These are phyloP conservation scores for Lochmaea crataegi DNA, from an alignment of 2,888 invertebrate species.

Conservation along the genomic window DNA sequence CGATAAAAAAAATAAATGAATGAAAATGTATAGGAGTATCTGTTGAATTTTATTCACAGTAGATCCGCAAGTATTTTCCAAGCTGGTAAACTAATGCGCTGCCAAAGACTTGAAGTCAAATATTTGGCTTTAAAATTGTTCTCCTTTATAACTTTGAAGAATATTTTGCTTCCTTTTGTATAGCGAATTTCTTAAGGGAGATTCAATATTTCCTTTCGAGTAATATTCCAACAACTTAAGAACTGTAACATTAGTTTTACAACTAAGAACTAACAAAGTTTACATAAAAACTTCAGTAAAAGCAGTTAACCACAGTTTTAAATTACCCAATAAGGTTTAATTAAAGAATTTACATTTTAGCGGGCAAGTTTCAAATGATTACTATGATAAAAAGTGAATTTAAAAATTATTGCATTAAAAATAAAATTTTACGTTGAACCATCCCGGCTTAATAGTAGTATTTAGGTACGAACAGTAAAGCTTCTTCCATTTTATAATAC, in stretches of 20 bases:
- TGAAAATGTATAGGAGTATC: not conserved
- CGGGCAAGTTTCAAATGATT: not conserved
- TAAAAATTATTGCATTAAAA: not conserved
- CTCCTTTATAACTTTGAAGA: not conserved
- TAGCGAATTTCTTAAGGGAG: not conserved
- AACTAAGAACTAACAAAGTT: slow-evolving; percentile 1
- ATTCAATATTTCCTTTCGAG: not conserved
- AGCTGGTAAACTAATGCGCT: not conserved
- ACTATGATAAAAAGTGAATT: not conserved
- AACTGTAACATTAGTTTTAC: slow-evolving; percentile 1
- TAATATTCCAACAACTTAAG: not conserved
- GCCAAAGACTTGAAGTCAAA: not conserved
- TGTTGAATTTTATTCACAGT: not conserved
- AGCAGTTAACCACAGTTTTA: not conserved
- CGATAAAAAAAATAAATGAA: not conserved
- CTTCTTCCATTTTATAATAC: too few species aligned
- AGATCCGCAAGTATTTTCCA: not conserved
- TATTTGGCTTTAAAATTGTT: not conserved
- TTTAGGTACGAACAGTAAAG: too few species aligned
- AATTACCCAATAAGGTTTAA: not conserved
- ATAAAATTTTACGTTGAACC: not conserved
- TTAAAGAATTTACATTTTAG: not conserved
- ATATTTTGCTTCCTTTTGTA: not conserved
- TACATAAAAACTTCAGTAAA: not conserved
- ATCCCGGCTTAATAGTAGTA: not conserved